Evolutionary conservation across 2,888 invertebrate genomes (phyloP).

Genomic region (Rhynchonema sp.): DNA sequence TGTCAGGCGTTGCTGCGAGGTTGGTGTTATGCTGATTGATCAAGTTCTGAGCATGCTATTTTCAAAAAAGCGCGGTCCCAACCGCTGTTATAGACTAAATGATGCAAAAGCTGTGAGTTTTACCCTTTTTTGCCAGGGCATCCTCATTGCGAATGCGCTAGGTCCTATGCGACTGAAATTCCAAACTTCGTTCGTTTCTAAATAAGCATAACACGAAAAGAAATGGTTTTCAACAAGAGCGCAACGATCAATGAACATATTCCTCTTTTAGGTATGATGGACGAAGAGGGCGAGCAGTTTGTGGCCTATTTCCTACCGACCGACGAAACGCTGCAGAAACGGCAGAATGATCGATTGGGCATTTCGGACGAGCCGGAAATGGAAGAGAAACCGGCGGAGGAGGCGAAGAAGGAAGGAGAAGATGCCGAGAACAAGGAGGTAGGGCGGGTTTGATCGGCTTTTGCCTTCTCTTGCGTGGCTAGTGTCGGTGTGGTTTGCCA

Average conservation of each 20-base stretch:
- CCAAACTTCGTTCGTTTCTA: slow-evolving; percentile 8
- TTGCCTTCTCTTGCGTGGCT: too few relatives aligned
- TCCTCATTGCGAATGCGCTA: too few relatives aligned
- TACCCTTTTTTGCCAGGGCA: too few relatives aligned
- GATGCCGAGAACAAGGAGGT: not conserved
- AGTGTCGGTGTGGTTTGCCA: not conserved
- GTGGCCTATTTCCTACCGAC: slow-evolving; percentile 95
- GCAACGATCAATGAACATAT: too few relatives aligned
- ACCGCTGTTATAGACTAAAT: too few relatives aligned
- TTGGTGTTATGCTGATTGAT: too few relatives aligned
- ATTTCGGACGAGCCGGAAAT: not conserved
- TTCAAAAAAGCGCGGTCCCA: too few relatives aligned
- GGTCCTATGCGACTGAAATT: slow-evolving; percentile 9
- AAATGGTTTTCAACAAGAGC: too few relatives aligned
- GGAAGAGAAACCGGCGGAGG: not conserved
- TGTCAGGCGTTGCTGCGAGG: slow-evolving; percentile 94
- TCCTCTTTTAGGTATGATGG: slow-evolving; percentile 64
- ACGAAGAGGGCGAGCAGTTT: slow-evolving; percentile 94
- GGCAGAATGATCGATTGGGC: slow-evolving; percentile 31
- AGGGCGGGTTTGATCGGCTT: too few relatives aligned
- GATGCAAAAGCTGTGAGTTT: too few relatives aligned
- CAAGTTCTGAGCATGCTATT: too few relatives aligned
- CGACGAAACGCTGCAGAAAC: slow-evolving; percentile 69
- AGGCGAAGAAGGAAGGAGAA: slow-evolving; percentile 27
- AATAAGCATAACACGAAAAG: not conserved